phyloP scores from a whole-genome alignment of 2,113 vertebrate species.

The Mustela lutreola region DNA sequence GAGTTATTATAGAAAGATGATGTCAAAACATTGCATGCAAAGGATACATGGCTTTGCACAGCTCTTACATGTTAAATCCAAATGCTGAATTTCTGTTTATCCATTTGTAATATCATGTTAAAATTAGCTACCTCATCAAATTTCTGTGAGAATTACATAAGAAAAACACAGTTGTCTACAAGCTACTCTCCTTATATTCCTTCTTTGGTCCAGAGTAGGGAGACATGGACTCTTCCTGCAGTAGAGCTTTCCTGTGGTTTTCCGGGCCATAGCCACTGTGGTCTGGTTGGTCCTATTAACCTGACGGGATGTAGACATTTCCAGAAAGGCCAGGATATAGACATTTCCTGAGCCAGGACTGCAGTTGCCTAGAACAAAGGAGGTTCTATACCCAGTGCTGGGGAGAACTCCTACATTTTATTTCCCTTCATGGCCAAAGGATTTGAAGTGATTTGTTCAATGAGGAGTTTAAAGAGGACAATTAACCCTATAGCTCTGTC shows the following conservation, averaged over 20 bases:
- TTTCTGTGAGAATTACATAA: not conserved
- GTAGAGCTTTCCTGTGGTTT: not conserved
- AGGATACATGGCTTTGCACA: not conserved
- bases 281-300: not conserved
- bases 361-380: not conserved
- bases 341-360: not conserved
- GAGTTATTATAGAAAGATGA: not conserved
- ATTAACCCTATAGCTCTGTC: not conserved
- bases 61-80: not conserved
- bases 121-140: not conserved
- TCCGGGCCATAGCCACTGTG: too few relatives aligned
- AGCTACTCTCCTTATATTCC: not conserved
- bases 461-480: not conserved
- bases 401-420: not conserved
- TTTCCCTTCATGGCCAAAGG: not conserved
- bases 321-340: not conserved
- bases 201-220: not conserved
- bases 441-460: not conserved
- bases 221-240: not conserved
- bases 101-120: not conserved
- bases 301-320: not conserved
- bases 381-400: not conserved
- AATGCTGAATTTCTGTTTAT: not conserved
- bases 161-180: not conserved
- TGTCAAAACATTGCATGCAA: not conserved